Conservation (phyloP, 2,888 invertebrate genomes). For the Zygothrica quintamaculata region DNA sequence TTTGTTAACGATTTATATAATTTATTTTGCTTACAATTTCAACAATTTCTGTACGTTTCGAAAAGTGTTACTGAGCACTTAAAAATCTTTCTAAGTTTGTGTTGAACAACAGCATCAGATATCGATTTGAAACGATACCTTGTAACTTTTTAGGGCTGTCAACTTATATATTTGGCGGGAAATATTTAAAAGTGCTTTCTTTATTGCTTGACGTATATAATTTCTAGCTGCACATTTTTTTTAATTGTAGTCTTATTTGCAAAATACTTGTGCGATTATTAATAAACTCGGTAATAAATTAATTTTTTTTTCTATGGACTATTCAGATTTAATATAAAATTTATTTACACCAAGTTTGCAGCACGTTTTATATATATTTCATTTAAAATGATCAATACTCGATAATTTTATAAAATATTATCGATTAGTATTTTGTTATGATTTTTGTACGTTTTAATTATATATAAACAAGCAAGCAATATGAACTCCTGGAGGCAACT, state of each 20-base stretch:
- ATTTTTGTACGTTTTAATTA: slow-evolving; percentile 18
- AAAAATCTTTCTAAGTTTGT: slow-evolving; percentile 20
- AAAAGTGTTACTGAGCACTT: slow-evolving; percentile 54
- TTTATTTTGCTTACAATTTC: slow-evolving; percentile 68
- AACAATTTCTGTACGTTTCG: slow-evolving; percentile 49
- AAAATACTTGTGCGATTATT: no score
- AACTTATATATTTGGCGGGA: no score
- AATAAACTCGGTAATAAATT: no score
- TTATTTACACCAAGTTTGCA: slow-evolving; percentile 20
- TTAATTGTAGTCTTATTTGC: no score
- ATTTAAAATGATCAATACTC: slow-evolving; percentile 2
- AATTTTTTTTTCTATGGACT: no score
- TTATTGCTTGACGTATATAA: no score
- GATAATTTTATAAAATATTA: slow-evolving; percentile 6
- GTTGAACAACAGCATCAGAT: slow-evolving; percentile 20
- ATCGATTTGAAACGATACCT: slow-evolving; percentile 6
- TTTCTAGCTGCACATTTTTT: no score
- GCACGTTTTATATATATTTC: slow-evolving; percentile 25
- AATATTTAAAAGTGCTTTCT: no score
- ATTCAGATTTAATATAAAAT: no score
- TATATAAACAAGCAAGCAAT: slow-evolving; percentile 16
- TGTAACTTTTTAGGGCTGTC: not conserved
- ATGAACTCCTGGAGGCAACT: slow-evolving; percentile 54
- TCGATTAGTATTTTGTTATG: slow-evolving; percentile 20
- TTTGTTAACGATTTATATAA: slow-evolving; percentile 61